Conservation (phyloP, 2,888 invertebrate genomes). For the Agrilus mali region DNA sequence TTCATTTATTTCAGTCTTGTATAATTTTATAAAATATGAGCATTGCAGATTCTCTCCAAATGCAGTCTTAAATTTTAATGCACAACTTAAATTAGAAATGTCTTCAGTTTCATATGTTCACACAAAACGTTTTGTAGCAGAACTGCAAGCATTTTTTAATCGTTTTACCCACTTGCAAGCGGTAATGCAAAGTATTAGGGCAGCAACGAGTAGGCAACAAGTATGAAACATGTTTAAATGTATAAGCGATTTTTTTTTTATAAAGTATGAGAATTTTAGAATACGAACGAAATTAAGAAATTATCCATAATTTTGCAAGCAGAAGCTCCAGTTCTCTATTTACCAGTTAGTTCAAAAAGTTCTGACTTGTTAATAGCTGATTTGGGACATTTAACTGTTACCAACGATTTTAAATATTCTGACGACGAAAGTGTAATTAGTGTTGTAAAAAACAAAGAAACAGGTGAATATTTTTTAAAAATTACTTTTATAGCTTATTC, state of each 20-base stretch:
- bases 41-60: conserved; percentile 37
- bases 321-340: conserved; percentile 68
- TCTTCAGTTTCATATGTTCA: conserved; percentile 88
- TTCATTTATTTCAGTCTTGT: background rate
- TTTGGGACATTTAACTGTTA: conserved; percentile 63
- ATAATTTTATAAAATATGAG: background rate
- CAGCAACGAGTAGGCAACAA: conserved; percentile 46
- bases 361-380: conserved; percentile 69
- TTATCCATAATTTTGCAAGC: conserved; percentile 52
- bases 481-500: background rate
- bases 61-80: conserved; percentile 49
- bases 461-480: conserved; percentile 21
- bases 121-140: conserved; percentile 84
- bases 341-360: conserved; percentile 74
- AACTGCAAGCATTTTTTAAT: conserved; percentile 74
- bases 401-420: conserved; percentile 60
- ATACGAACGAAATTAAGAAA: conserved; percentile 32
- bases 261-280: conserved; percentile 14
- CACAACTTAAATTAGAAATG: conserved; percentile 66
- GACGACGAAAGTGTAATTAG: conserved; percentile 43
- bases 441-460: conserved; percentile 30
- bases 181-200: conserved; percentile 55
- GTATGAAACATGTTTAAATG: conserved; percentile 20
- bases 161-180: conserved; percentile 76
- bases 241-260: background rate